Conservation (phyloP, 2,113 vertebrate species). For the Lasiurus cinereus region DNA sequence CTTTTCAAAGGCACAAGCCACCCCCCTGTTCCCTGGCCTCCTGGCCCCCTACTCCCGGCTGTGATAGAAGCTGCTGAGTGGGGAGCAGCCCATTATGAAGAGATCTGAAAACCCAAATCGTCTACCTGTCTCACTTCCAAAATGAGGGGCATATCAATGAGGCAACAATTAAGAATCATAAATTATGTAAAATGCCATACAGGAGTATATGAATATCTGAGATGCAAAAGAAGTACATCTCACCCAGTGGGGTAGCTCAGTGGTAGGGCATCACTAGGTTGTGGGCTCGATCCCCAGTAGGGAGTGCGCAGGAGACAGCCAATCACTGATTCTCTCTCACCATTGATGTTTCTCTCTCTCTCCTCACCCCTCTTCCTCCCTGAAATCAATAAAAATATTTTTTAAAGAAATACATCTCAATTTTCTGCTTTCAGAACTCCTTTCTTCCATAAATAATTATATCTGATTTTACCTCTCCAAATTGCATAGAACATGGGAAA, state of each 20-base stretch:
- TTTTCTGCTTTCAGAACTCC: not conserved
- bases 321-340: no score
- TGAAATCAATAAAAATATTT: no score
- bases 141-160: not conserved
- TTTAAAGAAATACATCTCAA: not conserved
- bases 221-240: not conserved
- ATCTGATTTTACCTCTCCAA: not conserved
- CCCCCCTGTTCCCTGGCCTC: accelerated
- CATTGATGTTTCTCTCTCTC: no score
- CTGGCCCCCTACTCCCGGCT: accelerated
- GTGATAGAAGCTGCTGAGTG: accelerated
- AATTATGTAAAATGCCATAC: not conserved
- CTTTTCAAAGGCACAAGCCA: not conserved
- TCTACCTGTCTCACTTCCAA: not conserved
- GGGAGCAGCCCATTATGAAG: accelerated
- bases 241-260: no score
- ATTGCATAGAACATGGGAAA: not conserved
- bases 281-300: no score
- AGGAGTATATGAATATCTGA: not conserved
- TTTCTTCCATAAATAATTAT: not conserved
- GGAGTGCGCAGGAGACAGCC: no score
- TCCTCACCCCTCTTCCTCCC: no score
- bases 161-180: not conserved
- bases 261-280: no score
- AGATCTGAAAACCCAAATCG: no score